Percentiles rank a stretch among this genome's conserved stretches.
Evolutionary conservation across 2,113 vertebrate species (phyloP).

Genomic region (Accipiter cooperii): DNA sequence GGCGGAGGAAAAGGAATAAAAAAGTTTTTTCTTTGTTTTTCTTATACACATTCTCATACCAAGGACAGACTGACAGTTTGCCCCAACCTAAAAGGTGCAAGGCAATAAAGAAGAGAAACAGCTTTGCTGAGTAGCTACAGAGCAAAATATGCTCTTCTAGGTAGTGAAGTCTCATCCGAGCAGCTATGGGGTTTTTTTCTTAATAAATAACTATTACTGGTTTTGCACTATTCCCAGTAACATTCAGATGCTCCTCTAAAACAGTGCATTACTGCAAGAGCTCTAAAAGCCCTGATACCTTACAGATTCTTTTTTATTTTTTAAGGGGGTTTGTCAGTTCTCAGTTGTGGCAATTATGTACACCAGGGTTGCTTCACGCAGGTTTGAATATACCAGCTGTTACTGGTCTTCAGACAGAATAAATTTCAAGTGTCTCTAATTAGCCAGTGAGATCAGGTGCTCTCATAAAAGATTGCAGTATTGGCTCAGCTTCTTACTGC

Average conservation of each 20-base stretch:
- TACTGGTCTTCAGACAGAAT: neutral
- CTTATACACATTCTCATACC: neutral
- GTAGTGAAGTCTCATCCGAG: neutral
- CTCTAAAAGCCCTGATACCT: neutral
- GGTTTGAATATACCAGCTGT: neutral
- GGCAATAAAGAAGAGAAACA: neutral
- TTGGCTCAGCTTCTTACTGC: neutral
- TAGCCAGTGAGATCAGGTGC: neutral
- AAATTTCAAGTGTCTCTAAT: neutral
- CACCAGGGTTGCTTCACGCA: neutral
- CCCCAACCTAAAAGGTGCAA: neutral
- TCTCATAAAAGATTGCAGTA: neutral
- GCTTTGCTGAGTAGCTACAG: neutral
- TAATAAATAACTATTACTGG: neutral
- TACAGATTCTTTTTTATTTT: neutral
- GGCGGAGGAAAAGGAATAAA: neutral
- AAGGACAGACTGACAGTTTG: neutral
- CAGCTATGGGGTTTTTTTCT: neutral
- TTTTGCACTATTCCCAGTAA: neutral
- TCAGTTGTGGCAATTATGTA: neutral
- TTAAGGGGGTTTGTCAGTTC: neutral
- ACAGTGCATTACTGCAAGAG: neutral
- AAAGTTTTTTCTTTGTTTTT: neutral
- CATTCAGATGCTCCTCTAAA: neutral
- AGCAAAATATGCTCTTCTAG: neutral